These are phyloP conservation scores for Chrysemys picta DNA, from an alignment of 2,113 vertebrate genomes.

Conservation along the genomic window DNA sequence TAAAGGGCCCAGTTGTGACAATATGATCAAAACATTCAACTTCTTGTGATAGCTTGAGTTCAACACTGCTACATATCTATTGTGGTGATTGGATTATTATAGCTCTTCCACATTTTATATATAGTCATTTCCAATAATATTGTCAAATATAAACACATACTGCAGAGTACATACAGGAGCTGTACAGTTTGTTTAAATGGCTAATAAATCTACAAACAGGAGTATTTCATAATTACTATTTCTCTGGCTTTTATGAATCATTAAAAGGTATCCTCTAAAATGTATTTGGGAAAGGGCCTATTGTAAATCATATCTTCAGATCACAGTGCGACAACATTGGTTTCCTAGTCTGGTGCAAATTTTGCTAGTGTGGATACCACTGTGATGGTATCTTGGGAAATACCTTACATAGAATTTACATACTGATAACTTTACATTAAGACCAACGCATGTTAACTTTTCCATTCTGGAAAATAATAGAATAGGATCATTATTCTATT, in stretches of 20 bases:
- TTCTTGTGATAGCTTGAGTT: not conserved
- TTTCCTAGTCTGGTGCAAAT: not conserved
- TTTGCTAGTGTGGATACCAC: not conserved
- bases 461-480: not conserved
- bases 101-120: not conserved
- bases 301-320: not conserved
- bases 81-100: not conserved
- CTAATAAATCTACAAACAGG: not conserved
- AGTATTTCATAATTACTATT: not conserved
- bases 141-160: fast-evolving
- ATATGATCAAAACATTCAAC: not conserved
- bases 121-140: not conserved
- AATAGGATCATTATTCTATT: not conserved
- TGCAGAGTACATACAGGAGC: no score
- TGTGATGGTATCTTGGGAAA: not conserved
- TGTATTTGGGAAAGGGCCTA: not conserved
- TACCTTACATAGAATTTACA: not conserved
- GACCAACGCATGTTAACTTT: not conserved
- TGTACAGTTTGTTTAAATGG: not conserved
- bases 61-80: not conserved
- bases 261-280: not conserved
- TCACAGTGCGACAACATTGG: fast-evolving
- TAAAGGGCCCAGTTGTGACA: not conserved
- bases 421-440: not conserved
- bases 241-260: not conserved